Conservation (phyloP, 2,113 vertebrate species). For the Theristicus caerulescens region DNA sequence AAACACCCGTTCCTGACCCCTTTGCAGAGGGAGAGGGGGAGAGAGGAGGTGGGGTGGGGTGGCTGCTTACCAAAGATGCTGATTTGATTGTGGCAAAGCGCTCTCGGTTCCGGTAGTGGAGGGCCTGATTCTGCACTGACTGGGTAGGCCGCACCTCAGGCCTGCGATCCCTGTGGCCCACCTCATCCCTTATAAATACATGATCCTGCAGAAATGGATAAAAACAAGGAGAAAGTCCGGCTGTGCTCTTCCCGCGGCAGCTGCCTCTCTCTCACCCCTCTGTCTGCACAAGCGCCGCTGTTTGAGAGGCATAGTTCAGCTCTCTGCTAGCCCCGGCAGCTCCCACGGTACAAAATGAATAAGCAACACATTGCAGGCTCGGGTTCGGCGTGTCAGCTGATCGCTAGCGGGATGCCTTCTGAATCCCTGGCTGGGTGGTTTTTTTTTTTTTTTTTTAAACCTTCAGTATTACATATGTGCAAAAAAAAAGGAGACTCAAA, state of each 20-base stretch:
- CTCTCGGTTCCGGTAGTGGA: slow-evolving; percentile 94
- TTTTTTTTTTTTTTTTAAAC: slow-evolving; percentile 55
- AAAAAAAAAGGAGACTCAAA: slow-evolving; percentile 43
- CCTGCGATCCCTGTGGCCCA: slow-evolving; percentile 89
- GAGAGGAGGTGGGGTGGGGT: slow-evolving; percentile 45
- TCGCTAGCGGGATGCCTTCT: slow-evolving; percentile 79
- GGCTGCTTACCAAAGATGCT: slow-evolving; percentile 92
- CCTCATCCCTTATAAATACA: slow-evolving; percentile 95
- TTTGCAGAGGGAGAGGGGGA: slow-evolving; percentile 30
- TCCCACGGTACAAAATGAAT: slow-evolving; percentile 82
- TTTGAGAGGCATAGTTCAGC: slow-evolving; percentile 88
- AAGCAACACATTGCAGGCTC: slow-evolving; percentile 86
- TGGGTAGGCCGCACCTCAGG: slow-evolving; percentile 88
- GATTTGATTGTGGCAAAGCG: slow-evolving; percentile 99
- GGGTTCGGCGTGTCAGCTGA: slow-evolving; percentile 81
- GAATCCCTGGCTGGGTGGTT: slow-evolving; percentile 69
- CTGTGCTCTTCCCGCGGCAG: slow-evolving; percentile 79
- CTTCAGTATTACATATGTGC: slow-evolving; percentile 76
- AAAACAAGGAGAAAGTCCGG: slow-evolving; percentile 90
- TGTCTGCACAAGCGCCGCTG: slow-evolving; percentile 82
- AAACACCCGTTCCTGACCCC: slow-evolving; percentile 33
- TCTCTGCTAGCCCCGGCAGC: slow-evolving; percentile 83
- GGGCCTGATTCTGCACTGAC: slow-evolving; percentile 90
- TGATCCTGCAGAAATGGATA: slow-evolving; percentile 93
- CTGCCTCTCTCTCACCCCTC: slow-evolving; percentile 81